Conservation (phyloP, 1,140 invertebrate genomes). For the Andricus grossulariae region DNA sequence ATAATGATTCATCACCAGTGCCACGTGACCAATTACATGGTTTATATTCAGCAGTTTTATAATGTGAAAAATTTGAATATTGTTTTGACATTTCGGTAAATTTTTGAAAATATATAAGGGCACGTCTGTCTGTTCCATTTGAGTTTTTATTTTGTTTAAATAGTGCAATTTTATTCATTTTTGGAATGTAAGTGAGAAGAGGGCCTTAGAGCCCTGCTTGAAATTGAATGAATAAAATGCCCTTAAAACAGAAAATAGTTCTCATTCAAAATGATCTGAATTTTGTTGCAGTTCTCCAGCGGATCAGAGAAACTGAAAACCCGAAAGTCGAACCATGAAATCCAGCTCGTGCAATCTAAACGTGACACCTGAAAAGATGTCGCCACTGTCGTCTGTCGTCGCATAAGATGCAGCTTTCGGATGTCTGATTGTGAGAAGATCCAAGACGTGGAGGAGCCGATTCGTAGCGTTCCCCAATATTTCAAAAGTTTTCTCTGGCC, state of each 20-base stretch:
- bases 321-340: not conserved
- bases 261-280: not conserved
- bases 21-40: too few species aligned
- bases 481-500: slow-evolving; percentile 69
- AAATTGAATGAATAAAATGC: too few species aligned
- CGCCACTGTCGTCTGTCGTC: not conserved
- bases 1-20: too few species aligned
- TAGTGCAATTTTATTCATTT: too few species aligned
- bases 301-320: not conserved
- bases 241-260: not conserved
- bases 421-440: slow-evolving; percentile 13
- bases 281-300: not conserved
- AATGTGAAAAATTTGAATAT: too few species aligned
- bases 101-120: too few species aligned
- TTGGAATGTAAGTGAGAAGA: too few species aligned
- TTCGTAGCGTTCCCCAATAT: slow-evolving; percentile 53
- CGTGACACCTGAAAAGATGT: slow-evolving; percentile 7
- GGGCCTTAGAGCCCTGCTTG: too few species aligned
- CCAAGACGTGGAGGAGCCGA: slow-evolving; percentile 42
- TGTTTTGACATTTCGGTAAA: too few species aligned
- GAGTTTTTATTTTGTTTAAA: too few species aligned
- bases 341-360: not conserved
- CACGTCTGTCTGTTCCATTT: too few species aligned
- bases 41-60: too few species aligned
- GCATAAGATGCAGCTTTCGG: not conserved